phyloP scores from a whole-genome alignment of 2,113 vertebrate species.

The Chauna torquata region DNA sequence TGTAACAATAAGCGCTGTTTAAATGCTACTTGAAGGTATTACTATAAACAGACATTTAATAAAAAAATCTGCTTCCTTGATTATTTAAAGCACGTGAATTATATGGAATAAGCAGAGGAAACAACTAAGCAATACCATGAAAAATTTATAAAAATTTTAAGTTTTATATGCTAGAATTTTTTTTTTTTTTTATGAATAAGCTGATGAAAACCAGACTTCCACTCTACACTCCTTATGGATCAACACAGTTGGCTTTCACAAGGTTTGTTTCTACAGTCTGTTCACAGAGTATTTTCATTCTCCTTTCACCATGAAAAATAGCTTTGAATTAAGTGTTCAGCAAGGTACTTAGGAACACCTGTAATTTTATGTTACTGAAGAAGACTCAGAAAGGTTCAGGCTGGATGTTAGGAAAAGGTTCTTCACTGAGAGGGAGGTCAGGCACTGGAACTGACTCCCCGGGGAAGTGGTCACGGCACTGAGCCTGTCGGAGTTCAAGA shows the following conservation, averaged over 20 bases:
- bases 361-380: not conserved
- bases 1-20: not conserved
- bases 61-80: not conserved
- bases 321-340: not conserved
- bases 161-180: not conserved
- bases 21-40: not conserved
- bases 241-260: not conserved
- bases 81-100: not conserved
- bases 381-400: not conserved
- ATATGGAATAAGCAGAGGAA: not conserved
- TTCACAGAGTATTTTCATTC: not conserved
- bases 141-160: not conserved
- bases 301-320: not conserved
- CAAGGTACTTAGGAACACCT: not conserved
- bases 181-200: not conserved
- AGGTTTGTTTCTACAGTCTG: not conserved
- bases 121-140: not conserved
- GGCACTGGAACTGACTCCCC: not conserved
- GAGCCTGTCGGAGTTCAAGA: not conserved
- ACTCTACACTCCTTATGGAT: not conserved
- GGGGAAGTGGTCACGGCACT: not conserved
- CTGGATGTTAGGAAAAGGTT: not conserved
- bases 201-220: not conserved
- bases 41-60: not conserved
- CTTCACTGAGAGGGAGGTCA: not conserved